Evolutionary conservation across 2,797 vertebrate species (phyloP).

Genomic region (Rhodeus uyekii): DNA sequence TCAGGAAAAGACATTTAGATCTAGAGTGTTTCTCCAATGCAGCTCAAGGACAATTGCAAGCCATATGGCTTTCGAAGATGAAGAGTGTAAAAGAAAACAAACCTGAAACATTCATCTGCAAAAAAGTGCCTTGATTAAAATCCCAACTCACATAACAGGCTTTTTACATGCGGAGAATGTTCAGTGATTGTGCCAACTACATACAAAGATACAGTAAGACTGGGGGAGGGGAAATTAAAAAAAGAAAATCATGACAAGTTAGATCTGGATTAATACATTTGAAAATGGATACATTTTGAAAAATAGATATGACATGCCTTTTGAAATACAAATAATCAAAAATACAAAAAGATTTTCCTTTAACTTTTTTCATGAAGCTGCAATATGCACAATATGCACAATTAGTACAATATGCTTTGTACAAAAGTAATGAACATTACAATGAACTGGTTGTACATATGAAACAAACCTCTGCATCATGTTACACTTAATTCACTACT

Average conservation of each 20-base stretch:
- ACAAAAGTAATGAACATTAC: conserved; percentile 98
- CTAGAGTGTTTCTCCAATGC: conserved; percentile 25
- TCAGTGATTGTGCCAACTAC: conserved; percentile 92
- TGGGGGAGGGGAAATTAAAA: conserved; percentile 50
- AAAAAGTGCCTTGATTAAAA: conserved; percentile 90
- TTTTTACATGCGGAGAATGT: conserved; percentile 93
- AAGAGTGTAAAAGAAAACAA: conserved; percentile 70
- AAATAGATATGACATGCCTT: conserved; percentile 98
- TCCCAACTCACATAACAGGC: conserved; percentile 92
- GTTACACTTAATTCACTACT: conserved; percentile 79
- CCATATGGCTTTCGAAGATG: conserved; percentile 48
- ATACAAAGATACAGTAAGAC: conserved; percentile 86
- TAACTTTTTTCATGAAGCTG: conserved; percentile 94
- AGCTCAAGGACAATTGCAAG: conserved; percentile 22
- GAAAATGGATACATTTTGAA: conserved; percentile 66
- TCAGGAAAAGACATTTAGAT: conserved; percentile 33
- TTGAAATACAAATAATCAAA: conserved; percentile 84
- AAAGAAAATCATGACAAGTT: conserved; percentile 88
- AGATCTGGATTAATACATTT: conserved; percentile 99
- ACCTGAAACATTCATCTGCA: conserved; percentile 85
- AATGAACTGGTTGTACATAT: conserved; percentile 91
- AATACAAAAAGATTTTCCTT: conserved; percentile 98
- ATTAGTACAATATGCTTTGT: conserved; percentile 91
- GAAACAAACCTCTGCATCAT: conserved; percentile 78
- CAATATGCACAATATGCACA: conserved; percentile 45